phyloP scores from a whole-genome alignment of 2,797 vertebrate genomes.

The Nyctibius grandis region DNA sequence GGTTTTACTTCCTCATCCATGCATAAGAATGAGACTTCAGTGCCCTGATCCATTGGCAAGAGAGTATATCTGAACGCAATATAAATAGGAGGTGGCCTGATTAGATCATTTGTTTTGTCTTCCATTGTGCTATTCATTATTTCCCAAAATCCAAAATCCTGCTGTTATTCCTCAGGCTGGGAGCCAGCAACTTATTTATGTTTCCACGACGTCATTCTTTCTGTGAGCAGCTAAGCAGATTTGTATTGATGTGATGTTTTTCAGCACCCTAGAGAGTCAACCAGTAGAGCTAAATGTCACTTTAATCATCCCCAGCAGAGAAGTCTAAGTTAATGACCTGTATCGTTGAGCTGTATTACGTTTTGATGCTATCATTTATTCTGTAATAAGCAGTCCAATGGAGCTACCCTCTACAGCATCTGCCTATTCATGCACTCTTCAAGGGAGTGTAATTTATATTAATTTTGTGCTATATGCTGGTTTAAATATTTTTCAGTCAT shows the following conservation, averaged over 20 bases:
- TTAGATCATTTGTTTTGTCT: background rate
- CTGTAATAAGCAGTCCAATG: background rate
- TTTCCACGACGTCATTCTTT: background rate
- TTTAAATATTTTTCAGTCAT: background rate
- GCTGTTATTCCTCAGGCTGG: background rate
- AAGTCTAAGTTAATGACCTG: conserved; percentile 35
- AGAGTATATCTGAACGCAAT: background rate
- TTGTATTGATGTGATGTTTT: conserved; percentile 34
- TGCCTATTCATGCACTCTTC: background rate
- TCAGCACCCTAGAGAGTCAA: conserved; percentile 16
- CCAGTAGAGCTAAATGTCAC: background rate
- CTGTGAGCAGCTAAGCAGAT: conserved; percentile 11
- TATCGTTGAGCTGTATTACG: background rate
- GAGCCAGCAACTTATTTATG: background rate
- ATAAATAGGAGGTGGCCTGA: background rate
- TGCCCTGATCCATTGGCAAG: background rate
- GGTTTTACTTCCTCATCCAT: background rate
- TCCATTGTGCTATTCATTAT: background rate
- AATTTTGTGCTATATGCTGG: background rate
- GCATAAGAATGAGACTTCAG: background rate
- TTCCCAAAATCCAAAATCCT: conserved; percentile 1
- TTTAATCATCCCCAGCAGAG: conserved; percentile 30
- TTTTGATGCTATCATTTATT: conserved; percentile 44
- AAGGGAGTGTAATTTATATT: background rate
- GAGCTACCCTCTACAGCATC: background rate